A percentile compares a stretch with the other conserved stretches of the same genome.
These are phyloP conservation scores for Spisula solida DNA, from an alignment of 2,888 invertebrate genomes.

Conservation along the genomic window DNA sequence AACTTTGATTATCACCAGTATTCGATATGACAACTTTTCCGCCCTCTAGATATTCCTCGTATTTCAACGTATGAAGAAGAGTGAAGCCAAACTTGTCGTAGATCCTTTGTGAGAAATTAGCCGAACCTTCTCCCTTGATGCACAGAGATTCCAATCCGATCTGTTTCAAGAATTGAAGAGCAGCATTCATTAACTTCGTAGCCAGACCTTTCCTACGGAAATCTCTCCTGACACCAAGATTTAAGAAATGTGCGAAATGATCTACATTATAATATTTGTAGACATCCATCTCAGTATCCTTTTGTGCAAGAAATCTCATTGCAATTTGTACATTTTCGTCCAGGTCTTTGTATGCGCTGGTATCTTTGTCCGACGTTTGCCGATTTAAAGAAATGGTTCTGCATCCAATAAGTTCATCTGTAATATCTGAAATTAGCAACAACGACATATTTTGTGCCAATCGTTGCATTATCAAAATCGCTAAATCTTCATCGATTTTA, in stretches of 20 bases:
- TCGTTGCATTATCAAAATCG: background rate
- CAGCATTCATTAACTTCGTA: constrained; percentile 42
- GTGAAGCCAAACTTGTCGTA: constrained; percentile 52
- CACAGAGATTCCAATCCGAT: constrained; percentile 41
- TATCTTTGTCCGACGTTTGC: background rate
- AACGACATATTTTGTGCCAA: constrained; percentile 40
- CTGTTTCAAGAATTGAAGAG: constrained; percentile 27
- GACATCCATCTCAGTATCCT: constrained; percentile 46
- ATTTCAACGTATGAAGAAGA: constrained; percentile 35
- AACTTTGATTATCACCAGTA: constrained; percentile 47
- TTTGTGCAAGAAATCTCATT: constrained; percentile 38
- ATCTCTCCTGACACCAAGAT: constrained; percentile 39
- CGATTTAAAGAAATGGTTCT: constrained; percentile 19
- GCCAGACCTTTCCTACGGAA: constrained; percentile 42
- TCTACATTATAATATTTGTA: constrained; percentile 41
- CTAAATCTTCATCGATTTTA: constrained; percentile 31
- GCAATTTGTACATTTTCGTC: constrained; percentile 31
- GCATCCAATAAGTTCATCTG: constrained; percentile 48
- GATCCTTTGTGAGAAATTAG: constrained; percentile 40
- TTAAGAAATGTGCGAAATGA: constrained; percentile 32
- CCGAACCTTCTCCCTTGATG: constrained; percentile 45
- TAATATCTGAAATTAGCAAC: constrained; percentile 38
- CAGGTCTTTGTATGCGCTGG: background rate
- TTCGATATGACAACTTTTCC: constrained; percentile 52
- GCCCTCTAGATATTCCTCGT: constrained; percentile 46